Base-by-base conservation (phyloP, 2,888 invertebrate genomes). In the Leptothorax acervorum region DNA sequence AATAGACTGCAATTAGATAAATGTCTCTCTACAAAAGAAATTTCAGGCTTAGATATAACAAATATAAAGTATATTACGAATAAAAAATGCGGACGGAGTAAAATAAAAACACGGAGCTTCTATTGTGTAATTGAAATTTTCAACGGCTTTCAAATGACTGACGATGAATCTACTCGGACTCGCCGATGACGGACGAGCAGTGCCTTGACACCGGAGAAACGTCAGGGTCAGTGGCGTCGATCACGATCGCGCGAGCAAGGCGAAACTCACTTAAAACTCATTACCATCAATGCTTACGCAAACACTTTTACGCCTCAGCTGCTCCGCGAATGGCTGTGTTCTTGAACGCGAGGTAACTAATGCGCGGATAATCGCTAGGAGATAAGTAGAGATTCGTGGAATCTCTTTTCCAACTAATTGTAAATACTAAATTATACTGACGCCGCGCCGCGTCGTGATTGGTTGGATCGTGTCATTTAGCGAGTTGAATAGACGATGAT, bases 211-310 rank as follows among this genome's bases (percentile, higher is more conserved):
- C 79, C 45, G 35, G 8, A 31, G n/a, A 68, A 48, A 42, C 57
- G 62, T 65, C 83, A 81, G 71, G 68, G 79, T 81, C 63, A 81
- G 51, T 57, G 55, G 35, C 62, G 63, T 62, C 23, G 55, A 84
- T 81, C 65, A 45, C 45, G 45, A 70, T 84, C 48, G 53, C 31
- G 70, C 79, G n/a, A 55, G 75, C 63, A 70, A 84, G 31, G 63
- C 63, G 83, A 70, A 71, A 73, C 79, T 70, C 74, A 70, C 66
- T 63, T 78, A 53, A 83, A 66, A 66, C 65, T 55, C 75, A 76
- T 76, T 78, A 70, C 70, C 70, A 70, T 39, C 45, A 12, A 78
- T 78, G 78, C 68, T 78, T 78, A 57, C 78, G 78, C 70, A 78
- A 78, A 78, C 70, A 70, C 78, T 78, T 78, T 78, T 78, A 78